These are phyloP conservation scores for Leptothorax acervorum DNA, from an alignment of 2,888 invertebrate genomes.

Conservation along the genomic window DNA sequence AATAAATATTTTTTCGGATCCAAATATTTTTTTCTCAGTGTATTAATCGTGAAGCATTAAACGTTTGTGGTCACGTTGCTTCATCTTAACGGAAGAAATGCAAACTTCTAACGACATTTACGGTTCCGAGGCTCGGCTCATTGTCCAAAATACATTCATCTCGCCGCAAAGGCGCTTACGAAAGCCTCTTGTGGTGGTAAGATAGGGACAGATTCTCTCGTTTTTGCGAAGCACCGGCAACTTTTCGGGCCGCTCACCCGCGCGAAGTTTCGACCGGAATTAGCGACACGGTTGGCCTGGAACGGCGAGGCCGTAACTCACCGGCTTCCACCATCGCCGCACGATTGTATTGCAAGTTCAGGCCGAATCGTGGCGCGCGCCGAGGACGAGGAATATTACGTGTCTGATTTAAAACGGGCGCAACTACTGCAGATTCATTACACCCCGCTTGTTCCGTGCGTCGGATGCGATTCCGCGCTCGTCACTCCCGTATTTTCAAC, in stretches of 20 bases:
- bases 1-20: too few species aligned
- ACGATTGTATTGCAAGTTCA: conserved; percentile 65
- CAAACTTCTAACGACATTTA: not conserved
- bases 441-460: conserved; percentile 58
- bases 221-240: conserved; percentile 40
- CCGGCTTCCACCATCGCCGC: conserved; percentile 47
- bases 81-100: not conserved
- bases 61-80: not conserved
- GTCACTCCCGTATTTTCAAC: conserved; percentile 20
- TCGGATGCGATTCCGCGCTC: conserved; percentile 52
- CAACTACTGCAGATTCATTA: conserved; percentile 66
- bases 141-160: conserved; percentile 1
- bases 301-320: conserved; percentile 61
- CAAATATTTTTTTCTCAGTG: too few species aligned
- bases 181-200: conserved; percentile 12
- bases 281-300: conserved; percentile 59
- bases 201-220: conserved; percentile 27
- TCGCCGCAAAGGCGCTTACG: conserved; percentile 2
- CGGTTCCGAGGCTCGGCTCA: not conserved
- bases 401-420: conserved; percentile 66
- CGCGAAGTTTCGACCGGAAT: conserved; percentile 54
- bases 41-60: not conserved
- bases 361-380: conserved; percentile 47
- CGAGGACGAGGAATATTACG: conserved; percentile 60
- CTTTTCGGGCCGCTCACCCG: conserved; percentile 44